phyloP scores from a whole-genome alignment of 2,797 vertebrate species.

The Enteromius radiatus region DNA sequence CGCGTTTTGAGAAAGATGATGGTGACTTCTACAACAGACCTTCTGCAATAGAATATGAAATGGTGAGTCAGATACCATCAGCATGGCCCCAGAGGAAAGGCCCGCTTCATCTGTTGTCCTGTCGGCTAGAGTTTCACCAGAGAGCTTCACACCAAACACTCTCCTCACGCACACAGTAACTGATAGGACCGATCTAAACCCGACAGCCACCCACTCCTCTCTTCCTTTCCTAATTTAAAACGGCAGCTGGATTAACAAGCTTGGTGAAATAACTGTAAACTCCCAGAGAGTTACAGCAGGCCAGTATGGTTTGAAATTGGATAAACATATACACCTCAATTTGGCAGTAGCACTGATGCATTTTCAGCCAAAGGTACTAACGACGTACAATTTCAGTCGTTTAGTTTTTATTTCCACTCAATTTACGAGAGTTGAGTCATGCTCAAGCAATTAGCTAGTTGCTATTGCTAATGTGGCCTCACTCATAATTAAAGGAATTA shows the following conservation, averaged over 20 bases:
- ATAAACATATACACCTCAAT: constrained; percentile 21
- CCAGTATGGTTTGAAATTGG: neutral
- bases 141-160: constrained; percentile 24
- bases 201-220: constrained; percentile 1
- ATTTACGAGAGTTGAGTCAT: constrained; percentile 21
- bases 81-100: constrained; percentile 1
- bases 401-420: constrained; percentile 50
- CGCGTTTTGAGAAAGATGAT: neutral
- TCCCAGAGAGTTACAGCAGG: constrained; percentile 3
- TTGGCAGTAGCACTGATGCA: neutral
- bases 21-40: neutral
- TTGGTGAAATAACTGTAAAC: neutral
- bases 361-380: constrained; percentile 17
- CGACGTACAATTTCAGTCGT: neutral
- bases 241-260: constrained; percentile 33
- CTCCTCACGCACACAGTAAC: constrained; percentile 31
- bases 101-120: constrained; percentile 15
- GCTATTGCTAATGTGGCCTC: constrained; percentile 28
- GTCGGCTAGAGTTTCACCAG: constrained; percentile 37
- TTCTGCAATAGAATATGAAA: constrained; percentile 6
- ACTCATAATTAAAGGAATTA: constrained; percentile 52
- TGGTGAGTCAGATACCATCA: constrained; percentile 32
- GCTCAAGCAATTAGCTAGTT: constrained; percentile 9
- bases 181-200: constrained; percentile 20
- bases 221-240: constrained; percentile 22